phyloP scores from a whole-genome alignment of 30 jellyfish, hydroid and myxozoan species.

The Aurelia sp. region DNA sequence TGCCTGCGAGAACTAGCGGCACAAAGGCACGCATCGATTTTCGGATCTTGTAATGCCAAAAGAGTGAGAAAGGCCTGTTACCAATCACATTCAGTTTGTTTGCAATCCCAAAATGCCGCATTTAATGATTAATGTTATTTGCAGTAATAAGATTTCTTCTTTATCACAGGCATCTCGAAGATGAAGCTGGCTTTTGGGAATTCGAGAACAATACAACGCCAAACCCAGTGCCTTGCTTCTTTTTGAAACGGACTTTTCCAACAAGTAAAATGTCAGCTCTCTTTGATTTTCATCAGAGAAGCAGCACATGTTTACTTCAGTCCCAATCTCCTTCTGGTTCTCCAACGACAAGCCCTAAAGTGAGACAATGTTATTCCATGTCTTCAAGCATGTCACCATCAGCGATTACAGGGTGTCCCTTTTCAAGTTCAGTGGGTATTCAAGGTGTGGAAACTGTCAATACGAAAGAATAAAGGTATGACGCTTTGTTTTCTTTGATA shows the following conservation, averaged over 20 bases:
- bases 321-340: slow-evolving; percentile 59
- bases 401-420: slow-evolving; percentile 23
- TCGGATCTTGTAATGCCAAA: too few relatives aligned
- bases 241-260: slow-evolving; percentile 21
- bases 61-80: too few relatives aligned
- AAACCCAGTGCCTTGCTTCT: slow-evolving; percentile 51
- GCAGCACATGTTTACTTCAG: slow-evolving; percentile 28
- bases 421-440: slow-evolving; percentile 11
- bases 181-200: slow-evolving; percentile 46
- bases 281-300: slow-evolving; percentile 29
- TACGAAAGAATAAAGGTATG: slow-evolving; percentile 2
- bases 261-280: neutral
- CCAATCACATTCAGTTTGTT: too few relatives aligned
- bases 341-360: slow-evolving; percentile 57
- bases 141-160: too few relatives aligned
- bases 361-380: neutral
- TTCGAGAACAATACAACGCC: slow-evolving; percentile 60
- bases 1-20: too few relatives aligned
- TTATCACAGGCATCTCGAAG: slow-evolving; percentile 47
- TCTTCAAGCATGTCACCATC: slow-evolving; percentile 44
- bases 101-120: too few relatives aligned
- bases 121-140: too few relatives aligned
- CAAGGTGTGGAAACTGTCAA: slow-evolving; percentile 21
- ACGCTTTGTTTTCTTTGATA: too few relatives aligned
- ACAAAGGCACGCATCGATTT: too few relatives aligned